Evolutionary conservation across 2,888 invertebrate species (phyloP).

Genomic region (Drosophila quinaria): DNA sequence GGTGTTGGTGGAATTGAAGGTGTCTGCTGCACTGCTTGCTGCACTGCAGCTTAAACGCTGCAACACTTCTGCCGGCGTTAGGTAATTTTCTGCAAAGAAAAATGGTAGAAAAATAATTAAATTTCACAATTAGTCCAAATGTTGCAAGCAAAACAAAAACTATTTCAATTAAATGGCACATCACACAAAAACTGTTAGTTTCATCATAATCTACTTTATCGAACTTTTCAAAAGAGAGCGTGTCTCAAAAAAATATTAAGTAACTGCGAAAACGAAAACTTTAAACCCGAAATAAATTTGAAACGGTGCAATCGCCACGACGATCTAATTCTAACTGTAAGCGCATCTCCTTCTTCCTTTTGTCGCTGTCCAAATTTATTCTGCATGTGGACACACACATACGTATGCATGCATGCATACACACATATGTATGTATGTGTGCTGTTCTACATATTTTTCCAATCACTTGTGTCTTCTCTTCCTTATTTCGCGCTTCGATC

Average conservation of each 20-base stretch:
- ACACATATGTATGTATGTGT: background rate
- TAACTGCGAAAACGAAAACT: slow-evolving; percentile 19
- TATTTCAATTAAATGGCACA: background rate
- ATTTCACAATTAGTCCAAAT: slow-evolving; percentile 14
- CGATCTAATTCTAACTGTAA: slow-evolving; percentile 50
- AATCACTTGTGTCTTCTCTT: background rate
- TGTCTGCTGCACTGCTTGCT: slow-evolving; percentile 34
- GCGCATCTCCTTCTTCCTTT: slow-evolving; percentile 9
- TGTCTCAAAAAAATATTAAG: background rate
- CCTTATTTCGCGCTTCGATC: background rate
- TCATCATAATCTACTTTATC: slow-evolving; percentile 29
- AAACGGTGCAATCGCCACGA: slow-evolving; percentile 37
- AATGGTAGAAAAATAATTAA: slow-evolving; percentile 4
- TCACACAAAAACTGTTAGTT: slow-evolving; percentile 1
- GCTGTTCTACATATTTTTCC: background rate
- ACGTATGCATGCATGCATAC: background rate
- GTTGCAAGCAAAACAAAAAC: background rate
- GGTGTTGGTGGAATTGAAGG: slow-evolving; percentile 40
- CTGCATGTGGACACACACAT: slow-evolving; percentile 2
- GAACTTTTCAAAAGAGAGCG: slow-evolving; percentile 4
- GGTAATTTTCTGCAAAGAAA: slow-evolving; percentile 65
- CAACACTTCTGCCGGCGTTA: slow-evolving; percentile 69
- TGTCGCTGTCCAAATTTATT: slow-evolving; percentile 5
- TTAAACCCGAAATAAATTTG: background rate
- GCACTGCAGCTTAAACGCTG: slow-evolving; percentile 63